Evolutionary conservation across 2,113 vertebrate species (phyloP).

Genomic region (Parus major): DNA sequence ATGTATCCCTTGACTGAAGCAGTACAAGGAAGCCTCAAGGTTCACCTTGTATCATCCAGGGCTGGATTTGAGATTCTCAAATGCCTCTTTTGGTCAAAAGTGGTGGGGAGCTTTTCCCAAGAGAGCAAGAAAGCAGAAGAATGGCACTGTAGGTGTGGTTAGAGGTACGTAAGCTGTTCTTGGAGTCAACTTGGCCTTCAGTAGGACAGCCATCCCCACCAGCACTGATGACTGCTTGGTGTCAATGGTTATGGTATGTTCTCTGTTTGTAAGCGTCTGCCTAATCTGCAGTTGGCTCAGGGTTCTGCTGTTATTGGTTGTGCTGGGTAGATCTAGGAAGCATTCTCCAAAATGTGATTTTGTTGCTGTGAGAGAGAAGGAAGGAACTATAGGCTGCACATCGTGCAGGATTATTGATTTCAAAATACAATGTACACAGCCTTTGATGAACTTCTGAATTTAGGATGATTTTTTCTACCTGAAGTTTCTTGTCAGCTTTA

Average conservation of each 20-base stretch:
- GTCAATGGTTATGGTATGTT: accelerated
- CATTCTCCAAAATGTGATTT: background rate
- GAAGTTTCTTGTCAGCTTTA: background rate
- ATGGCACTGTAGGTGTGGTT: background rate
- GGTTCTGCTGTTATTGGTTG: background rate
- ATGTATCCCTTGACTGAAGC: background rate
- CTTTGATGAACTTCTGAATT: background rate
- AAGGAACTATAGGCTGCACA: background rate
- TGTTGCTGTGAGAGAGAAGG: background rate
- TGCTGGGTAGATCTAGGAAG: background rate
- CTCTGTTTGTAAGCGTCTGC: background rate
- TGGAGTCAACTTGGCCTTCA: background rate
- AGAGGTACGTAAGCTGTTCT: background rate
- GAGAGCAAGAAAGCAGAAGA: background rate
- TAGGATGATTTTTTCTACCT: background rate
- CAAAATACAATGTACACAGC: background rate
- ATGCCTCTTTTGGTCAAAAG: background rate
- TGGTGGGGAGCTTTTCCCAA: background rate
- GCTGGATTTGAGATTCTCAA: background rate
- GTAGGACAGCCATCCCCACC: background rate
- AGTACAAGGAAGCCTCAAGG: background rate
- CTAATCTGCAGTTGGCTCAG: background rate
- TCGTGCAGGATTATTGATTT: background rate
- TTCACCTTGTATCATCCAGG: background rate
- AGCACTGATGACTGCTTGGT: background rate